Evolutionary conservation across 35 echinoderm and acorn worm species (phyloP).

Genomic region (Amphiura filiformis): DNA sequence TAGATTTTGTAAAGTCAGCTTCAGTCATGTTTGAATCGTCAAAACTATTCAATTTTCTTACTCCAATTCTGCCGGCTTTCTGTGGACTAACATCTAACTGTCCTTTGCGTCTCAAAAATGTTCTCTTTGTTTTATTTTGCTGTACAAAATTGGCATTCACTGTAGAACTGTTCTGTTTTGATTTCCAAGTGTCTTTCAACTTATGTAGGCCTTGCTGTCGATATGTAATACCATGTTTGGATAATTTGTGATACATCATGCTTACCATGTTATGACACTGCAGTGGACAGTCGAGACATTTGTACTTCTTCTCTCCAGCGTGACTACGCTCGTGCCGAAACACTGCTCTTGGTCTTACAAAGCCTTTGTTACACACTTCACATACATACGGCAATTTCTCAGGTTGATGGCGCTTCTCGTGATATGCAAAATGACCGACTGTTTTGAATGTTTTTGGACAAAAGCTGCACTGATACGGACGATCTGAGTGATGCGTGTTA

Average conservation of each 20-base stretch:
- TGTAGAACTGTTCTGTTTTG: not conserved
- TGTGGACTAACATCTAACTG: no score
- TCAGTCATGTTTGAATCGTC: no score
- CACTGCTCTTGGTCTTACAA: not conserved
- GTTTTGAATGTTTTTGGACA: not conserved
- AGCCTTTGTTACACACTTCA: not conserved
- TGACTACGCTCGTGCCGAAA: not conserved
- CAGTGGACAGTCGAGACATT: not conserved
- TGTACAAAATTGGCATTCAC: not conserved
- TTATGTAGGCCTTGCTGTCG: not conserved
- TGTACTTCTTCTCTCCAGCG: not conserved
- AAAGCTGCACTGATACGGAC: not conserved
- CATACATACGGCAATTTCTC: not conserved
- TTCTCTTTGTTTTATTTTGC: not conserved
- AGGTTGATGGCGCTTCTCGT: not conserved
- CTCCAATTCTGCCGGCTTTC: no score
- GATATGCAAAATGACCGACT: not conserved
- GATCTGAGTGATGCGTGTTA: not conserved
- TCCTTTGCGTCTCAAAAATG: not conserved
- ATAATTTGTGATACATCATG: not conserved
- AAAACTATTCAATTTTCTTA: no score
- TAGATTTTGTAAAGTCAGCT: no score
- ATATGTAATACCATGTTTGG: not conserved
- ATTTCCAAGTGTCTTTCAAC: not conserved
- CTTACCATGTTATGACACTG: not conserved